Evolutionary conservation across 2,797 vertebrate species (phyloP), one percentile per base, ranked within the genome.

Genomic region (Peromyscus aztecus): DNA sequence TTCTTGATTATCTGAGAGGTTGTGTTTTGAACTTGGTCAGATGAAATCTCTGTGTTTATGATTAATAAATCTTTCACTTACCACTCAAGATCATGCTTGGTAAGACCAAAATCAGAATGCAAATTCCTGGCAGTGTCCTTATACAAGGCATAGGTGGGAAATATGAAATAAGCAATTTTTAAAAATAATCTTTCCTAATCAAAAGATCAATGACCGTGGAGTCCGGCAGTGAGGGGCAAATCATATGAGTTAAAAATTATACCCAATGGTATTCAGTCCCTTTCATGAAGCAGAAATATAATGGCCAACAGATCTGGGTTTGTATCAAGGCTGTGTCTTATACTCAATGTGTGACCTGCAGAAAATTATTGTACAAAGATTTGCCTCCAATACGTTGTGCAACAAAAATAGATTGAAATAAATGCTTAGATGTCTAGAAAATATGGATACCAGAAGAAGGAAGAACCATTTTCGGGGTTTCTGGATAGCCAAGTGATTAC

Each of bases 281-380:
- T 31, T 94, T 40, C 16, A 49, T 78, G 43, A 73, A 46, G 34
- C n/a, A 78, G 52, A 86, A 29, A 14, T 49, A 43, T 46, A 75
- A 63, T n/a, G 49, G 24, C 61, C 3, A 59, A 65, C 55, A 16
- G 14, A 82, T 67, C 16, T 49, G 7, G 16, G 27, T 89, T 91
- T 69, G 19, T 40, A 80, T 37, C 23, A 31, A 46, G 13, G 16
- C 46, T 71, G 61, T 76, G 16, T 2, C 46, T 13, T 61, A 63
- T n/a, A 59, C 11, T 94, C 14, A 37, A 11, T 73, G 3, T 46
- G 4, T 76, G 46, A 73, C 31, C 84, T 71, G 61, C 37, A 29
- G 16, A 82, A 95, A 83, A 21, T 75, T 90, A 63, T 65, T 88
- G 52, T 71, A 59, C 59, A 84, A 95, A 77, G 14, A 73, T 77